Evolutionary conservation across 1,140 invertebrate genomes (phyloP).

Genomic region (Sarcophaga peregrina): DNA sequence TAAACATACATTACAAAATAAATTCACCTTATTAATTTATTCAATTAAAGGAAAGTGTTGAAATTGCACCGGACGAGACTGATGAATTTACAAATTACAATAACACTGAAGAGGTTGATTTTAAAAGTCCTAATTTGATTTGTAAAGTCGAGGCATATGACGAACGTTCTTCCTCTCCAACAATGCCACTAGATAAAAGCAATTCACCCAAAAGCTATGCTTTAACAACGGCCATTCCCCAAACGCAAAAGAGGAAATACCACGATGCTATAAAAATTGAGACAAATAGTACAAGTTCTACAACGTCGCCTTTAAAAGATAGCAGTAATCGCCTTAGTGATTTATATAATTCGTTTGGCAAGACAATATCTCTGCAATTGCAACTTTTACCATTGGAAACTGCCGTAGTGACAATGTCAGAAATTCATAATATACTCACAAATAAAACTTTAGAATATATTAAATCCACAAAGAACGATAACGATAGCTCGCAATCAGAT

Average conservation of each 20-base stretch:
- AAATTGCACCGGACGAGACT: neutral
- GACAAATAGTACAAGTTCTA: neutral
- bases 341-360: neutral
- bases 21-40: neutral
- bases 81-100: neutral
- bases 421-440: neutral
- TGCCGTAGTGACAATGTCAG: neutral
- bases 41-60: neutral
- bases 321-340: neutral
- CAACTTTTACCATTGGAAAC: neutral
- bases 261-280: neutral
- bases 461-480: neutral
- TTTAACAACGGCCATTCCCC: no score
- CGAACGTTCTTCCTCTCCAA: neutral
- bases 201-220: neutral
- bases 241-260: neutral
- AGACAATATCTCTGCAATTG: neutral
- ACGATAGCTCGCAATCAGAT: neutral
- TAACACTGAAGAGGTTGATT: neutral
- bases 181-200: neutral
- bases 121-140: neutral
- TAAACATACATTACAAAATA: neutral
- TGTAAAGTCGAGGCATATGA: neutral
- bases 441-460: neutral
- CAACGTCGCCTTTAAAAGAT: neutral